Base-by-base conservation (phyloP, 2,797 vertebrate genomes). In the Pelodytes ibericus region DNA sequence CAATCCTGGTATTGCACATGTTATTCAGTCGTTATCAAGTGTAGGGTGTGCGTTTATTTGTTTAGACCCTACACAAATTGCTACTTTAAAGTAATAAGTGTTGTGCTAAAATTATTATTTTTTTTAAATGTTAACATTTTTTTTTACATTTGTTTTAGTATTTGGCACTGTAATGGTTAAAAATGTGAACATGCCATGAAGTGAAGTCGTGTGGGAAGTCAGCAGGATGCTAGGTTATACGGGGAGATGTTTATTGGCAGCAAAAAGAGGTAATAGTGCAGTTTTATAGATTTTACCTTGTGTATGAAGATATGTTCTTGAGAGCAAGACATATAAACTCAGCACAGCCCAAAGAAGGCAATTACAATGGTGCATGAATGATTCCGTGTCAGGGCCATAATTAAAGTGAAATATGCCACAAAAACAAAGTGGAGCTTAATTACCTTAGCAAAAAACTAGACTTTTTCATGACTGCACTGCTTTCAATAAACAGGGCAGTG, bases 1-100 rank as follows among this genome's bases (percentile, higher is more conserved):
- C 72, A 61, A 62, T 72, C 53, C 64, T 22, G 44, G 71, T 59
- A 66, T 33, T 27, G 47, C 53, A 66, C 44, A 41, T 56, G 30
- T 57, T 74, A 31, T 39, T 44, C 36, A 25, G 63, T 24, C 10
- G n/a, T 22, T 16, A 24, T 53, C n/a, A 1, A 16, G 49, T 20
- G 49, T 24, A 7, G 5, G 44, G 13, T 53, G 11, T 53, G 18
- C 18, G 3, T 1, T 15, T 44, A 16, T 44, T 44, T n/a, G n/a
- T 44, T 44, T 16, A 15, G 49, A 53, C 49, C 49, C 3, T 24
- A 39, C 7, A n/a, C n/a, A 8, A 39, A 39, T 39, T 8, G 7
- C 7, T 13, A 39, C 36, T 39, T 8, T 39, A 39, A 39, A 39
- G 15, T 22, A 11, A 16, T 24, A 53, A 8, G n/a, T 7, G 16